Evolutionary conservation across 92 coral and sea anemone genomes (phyloP), one percentile per base, ranked within the genome.

Genomic region (Scolanthus callimorphus): DNA sequence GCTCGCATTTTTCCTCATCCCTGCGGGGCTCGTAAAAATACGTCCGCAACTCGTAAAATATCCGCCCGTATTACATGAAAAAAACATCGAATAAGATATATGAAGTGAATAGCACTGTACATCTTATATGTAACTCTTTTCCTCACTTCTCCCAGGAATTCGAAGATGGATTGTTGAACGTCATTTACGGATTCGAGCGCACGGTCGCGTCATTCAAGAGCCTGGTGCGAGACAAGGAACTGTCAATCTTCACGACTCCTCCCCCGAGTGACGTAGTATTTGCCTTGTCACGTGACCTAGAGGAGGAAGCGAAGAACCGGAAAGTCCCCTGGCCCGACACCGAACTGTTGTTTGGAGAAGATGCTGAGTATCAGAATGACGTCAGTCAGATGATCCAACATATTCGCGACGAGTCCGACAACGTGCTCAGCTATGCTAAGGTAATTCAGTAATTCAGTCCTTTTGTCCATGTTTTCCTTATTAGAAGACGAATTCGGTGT

Each of bases 191-290:
- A 25, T 94, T 94, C 73, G 90, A 94, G 59, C 85, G 83, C 38
- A 80, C 89, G 1, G 80, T 76, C 4, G 70, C 94, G 17, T 83
- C 74, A 1, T 94, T 84, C 31, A 76, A 78, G 29, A 84, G 96
- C 59, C 69, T 94, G 57, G 73, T 84, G 29, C 85, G 67, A 64
- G 99, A 88, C 30, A 80, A 76, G 10, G 73, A 62, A 53, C 59
- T 94, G 22, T 72, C 85, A n/a, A 62, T 74, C 15, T 84, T 79
- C 45, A 81, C 86, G 49, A 84, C 27, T 45, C 99, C 99, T 6
- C 99, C 99, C 1, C 51, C 68, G 41, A 73, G 81, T 45, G 99
- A 94, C 67, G 81, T 90, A 24, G 99, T 94, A 26, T 84, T 90
- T 60, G 65, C 81, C 25, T 70, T 94, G 73, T 80, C 94, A 61